Conservation (phyloP, 2,888 invertebrate species). For the Callinectes sapidus region DNA sequence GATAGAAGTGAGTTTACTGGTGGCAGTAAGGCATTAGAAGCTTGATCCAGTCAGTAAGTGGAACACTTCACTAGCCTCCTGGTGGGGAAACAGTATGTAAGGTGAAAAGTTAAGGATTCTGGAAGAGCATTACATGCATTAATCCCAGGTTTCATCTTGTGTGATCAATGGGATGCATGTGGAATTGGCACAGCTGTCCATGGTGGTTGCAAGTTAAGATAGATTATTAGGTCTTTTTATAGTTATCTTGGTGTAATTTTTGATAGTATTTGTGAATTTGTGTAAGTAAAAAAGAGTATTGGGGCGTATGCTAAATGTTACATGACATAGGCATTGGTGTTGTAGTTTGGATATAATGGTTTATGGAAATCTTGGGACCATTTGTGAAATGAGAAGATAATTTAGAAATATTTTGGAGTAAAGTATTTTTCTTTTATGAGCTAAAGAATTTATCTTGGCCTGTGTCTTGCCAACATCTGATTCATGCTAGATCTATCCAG, state of each 20-base stretch:
- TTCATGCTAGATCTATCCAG: constrained; percentile 42
- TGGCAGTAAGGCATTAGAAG: constrained; percentile 12
- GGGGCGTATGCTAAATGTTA: constrained; percentile 14
- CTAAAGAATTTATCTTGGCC: constrained; percentile 25
- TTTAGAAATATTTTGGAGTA: constrained; percentile 10
- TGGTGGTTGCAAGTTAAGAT: constrained; percentile 44
- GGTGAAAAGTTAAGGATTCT: not conserved
- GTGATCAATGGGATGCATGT: not conserved
- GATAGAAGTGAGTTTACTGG: not conserved
- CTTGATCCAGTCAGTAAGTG: constrained; percentile 18
- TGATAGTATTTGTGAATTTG: constrained; percentile 47
- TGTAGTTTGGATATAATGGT: not conserved
- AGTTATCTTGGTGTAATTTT: constrained; percentile 57
- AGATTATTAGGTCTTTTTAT: constrained; percentile 47
- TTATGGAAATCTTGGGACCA: constrained; percentile 46
- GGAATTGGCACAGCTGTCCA: constrained; percentile 32
- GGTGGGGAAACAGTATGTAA: not conserved
- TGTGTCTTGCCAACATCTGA: constrained; percentile 47
- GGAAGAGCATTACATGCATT: not conserved
- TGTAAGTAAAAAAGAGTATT: constrained; percentile 34
- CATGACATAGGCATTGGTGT: not conserved
- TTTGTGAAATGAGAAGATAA: constrained; percentile 33
- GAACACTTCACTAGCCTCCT: constrained; percentile 1
- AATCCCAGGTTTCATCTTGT: not conserved
- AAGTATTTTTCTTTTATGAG: constrained; percentile 36